Percentiles rank a stretch among this genome's conserved stretches.
Conservation (phyloP, 2,113 vertebrate species). For the Bubo scandiacus region DNA sequence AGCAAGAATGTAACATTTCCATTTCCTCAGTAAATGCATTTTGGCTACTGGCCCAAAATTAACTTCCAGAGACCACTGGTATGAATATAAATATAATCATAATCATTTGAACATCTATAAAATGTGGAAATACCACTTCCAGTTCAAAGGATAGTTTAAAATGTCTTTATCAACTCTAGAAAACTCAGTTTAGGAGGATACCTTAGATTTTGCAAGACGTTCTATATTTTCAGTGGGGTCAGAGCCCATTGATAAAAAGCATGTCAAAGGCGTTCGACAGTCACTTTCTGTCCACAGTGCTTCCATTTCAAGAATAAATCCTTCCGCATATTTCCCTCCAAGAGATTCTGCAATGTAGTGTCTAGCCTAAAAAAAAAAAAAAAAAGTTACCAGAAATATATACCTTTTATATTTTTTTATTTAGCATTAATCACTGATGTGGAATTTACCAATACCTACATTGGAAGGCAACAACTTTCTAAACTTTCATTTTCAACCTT, state of each 20-base stretch:
- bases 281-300: conserved; percentile 78
- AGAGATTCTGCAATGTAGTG: conserved; percentile 82
- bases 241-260: conserved; percentile 84
- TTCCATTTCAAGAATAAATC: conserved; percentile 83
- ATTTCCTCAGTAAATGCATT: not conserved
- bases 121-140: not conserved
- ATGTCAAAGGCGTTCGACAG: conserved; percentile 77
- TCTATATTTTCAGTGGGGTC: conserved; percentile 86
- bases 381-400: not conserved
- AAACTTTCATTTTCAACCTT: not conserved
- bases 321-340: conserved; percentile 77
- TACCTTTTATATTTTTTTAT: not conserved
- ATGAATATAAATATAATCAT: not conserved
- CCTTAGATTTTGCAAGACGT: conserved; percentile 81
- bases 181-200: not conserved
- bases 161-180: not conserved
- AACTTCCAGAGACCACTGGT: not conserved
- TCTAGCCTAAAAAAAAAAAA: conserved; percentile 69
- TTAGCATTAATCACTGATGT: not conserved
- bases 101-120: not conserved
- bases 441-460: not conserved
- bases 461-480: not conserved
- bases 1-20: not conserved
- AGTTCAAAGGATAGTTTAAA: not conserved
- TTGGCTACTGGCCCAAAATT: not conserved